Evolutionary conservation across 2,888 invertebrate genomes (phyloP).

Genomic region (Drosophila helvetica): DNA sequence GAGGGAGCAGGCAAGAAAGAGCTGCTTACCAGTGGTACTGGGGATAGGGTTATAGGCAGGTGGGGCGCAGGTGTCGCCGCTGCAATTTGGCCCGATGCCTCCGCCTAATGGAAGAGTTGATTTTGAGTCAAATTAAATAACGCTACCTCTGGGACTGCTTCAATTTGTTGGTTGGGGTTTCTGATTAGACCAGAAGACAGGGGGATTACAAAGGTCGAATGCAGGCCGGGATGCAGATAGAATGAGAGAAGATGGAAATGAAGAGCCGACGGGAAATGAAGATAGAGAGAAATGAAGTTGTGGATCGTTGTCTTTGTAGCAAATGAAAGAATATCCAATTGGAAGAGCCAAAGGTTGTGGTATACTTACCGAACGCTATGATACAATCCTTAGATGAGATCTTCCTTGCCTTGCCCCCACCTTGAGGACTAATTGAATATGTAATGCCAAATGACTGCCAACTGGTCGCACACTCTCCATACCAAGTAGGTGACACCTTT

Average conservation of each 20-base stretch:
- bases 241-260: not conserved
- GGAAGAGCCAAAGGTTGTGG: constrained; percentile 4
- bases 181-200: constrained; percentile 24
- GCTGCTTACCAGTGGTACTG: no score
- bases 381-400: not conserved
- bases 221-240: not conserved
- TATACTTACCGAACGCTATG: not conserved
- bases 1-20: no score
- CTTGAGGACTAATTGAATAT: constrained; percentile 42
- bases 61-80: constrained; percentile 62
- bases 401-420: not conserved
- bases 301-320: no score
- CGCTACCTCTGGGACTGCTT: constrained; percentile 40
- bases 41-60: not conserved
- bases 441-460: constrained; percentile 52
- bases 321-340: no score
- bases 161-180: constrained; percentile 36
- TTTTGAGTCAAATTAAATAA: constrained; percentile 48
- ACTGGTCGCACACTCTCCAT: constrained; percentile 59
- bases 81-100: constrained; percentile 55
- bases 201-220: not conserved
- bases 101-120: constrained; percentile 39
- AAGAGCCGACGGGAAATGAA: not conserved
- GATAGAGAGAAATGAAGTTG: not conserved
- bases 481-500: constrained; percentile 70